phyloP scores from a whole-genome alignment of 2,888 invertebrate genomes.

The Gisinianus flammeolus region DNA sequence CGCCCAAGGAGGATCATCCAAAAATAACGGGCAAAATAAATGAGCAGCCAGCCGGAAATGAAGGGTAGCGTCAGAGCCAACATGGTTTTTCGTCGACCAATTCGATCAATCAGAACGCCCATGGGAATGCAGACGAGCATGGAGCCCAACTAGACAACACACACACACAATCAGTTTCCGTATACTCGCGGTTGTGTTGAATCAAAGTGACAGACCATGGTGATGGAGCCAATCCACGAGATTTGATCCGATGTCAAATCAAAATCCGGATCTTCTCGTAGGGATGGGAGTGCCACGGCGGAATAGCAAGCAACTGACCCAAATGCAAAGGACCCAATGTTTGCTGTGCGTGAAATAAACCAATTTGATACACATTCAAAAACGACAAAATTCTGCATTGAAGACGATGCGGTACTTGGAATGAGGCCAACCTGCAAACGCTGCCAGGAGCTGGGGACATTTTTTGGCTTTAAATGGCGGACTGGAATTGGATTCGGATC shows the following conservation, averaged over 20 bases:
- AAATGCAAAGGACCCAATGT: not conserved
- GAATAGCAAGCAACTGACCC: not conserved
- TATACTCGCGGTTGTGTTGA: not conserved
- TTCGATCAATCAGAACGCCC: constrained; percentile 13
- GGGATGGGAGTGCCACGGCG: not conserved
- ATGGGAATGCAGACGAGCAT: constrained; percentile 6
- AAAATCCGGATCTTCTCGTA: not conserved
- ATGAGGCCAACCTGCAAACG: no score
- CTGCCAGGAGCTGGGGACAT: no score
- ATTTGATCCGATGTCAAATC: not conserved
- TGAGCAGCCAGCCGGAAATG: constrained; percentile 18
- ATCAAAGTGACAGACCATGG: not conserved
- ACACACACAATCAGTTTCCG: not conserved
- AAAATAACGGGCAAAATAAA: constrained; percentile 15
- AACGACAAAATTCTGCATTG: no score
- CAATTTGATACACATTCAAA: not conserved
- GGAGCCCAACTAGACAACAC: constrained; percentile 24
- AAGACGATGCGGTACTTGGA: no score
- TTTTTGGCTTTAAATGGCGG: no score
- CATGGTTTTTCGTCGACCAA: constrained; percentile 33
- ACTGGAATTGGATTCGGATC: no score
- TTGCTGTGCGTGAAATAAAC: not conserved
- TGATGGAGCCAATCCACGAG: constrained; percentile 1
- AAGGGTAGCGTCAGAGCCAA: constrained; percentile 5
- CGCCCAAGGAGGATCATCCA: constrained; percentile 23